Percentiles rank a stretch among this genome's conserved stretches.
Evolutionary conservation across 2,888 invertebrate genomes (phyloP).

Genomic region (Polydrusus cervinus): DNA sequence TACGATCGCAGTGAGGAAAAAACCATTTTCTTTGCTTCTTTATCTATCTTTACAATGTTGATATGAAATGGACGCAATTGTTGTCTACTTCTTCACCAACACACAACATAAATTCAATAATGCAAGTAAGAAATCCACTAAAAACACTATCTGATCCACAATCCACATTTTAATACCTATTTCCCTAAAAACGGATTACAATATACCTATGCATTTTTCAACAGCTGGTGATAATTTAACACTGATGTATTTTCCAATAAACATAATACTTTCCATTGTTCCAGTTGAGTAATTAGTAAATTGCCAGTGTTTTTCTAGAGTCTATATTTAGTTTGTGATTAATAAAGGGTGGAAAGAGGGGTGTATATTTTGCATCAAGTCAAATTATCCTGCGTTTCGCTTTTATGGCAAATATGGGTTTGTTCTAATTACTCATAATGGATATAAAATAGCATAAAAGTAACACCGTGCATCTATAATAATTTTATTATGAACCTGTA

Average conservation of each 20-base stretch:
- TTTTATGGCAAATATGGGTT: slow-evolving; percentile 18
- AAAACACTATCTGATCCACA: not conserved
- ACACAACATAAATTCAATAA: not conserved
- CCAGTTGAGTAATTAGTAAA: slow-evolving; percentile 32
- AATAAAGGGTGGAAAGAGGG: slow-evolving; percentile 59
- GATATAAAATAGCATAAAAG: not conserved
- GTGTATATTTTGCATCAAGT: slow-evolving; percentile 62
- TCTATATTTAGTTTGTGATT: slow-evolving; percentile 41
- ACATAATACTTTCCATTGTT: not conserved
- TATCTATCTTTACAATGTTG: not conserved
- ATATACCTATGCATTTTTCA: no score
- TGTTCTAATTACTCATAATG: slow-evolving; percentile 12
- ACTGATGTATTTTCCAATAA: slow-evolving; percentile 7
- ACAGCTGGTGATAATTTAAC: not conserved
- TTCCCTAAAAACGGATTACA: not conserved
- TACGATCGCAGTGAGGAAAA: slow-evolving; percentile 3
- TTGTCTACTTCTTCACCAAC: not conserved
- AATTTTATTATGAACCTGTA: no score
- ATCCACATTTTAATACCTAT: not conserved
- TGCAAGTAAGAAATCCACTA: not conserved
- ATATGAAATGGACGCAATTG: not conserved
- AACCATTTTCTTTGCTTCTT: not conserved
- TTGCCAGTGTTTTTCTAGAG: slow-evolving; percentile 29
- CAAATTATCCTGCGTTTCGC: not conserved
- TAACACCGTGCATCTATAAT: no score